Base-by-base conservation (phyloP, 2,888 invertebrate genomes). In the Fragum whitleyi region DNA sequence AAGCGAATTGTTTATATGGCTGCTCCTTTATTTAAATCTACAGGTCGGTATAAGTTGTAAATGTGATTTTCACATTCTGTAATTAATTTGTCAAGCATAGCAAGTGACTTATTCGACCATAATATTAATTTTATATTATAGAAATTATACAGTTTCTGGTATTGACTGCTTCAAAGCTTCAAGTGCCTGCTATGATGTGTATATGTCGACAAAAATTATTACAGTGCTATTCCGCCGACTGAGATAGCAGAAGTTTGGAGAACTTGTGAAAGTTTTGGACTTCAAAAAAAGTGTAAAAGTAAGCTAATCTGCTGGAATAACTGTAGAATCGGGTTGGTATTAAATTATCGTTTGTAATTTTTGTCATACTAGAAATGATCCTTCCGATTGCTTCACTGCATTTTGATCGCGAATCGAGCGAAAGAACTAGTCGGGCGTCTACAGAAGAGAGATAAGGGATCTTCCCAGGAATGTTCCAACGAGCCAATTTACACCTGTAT, bases 201-300 rank as follows among this genome's bases (percentile, higher is more conserved):
- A 26, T 57, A 26, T 42, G 42, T 26, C 65, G 65, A 42, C 65
- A 9, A 26, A 11, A 36, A 42, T 42, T 19, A 6, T 5, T 0
- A 2, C 0, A 21, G 6, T 21, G 79, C 79, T 79, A 75, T 79
- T 79, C 67, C 68, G 53, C 26, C 59, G 21, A 19, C 47, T 67
- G 51, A 65, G 79, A 75, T 75, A 72, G 72, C n/a, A 21, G 71
- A 71, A 55, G 78, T 74, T 71, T 42, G 79, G 65, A 75, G 14
- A 79, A 67, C 72, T 75, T 79, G 67, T 75, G 71, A 75, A 75
- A 79, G 57, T 78, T 78, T 28, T 9, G 47, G 69, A 76, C 2
- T 1, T 61, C 61, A 11, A n/a, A 26, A 32, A 32, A 32, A 61
- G 32, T 23, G 5, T 61, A 29, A 23, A 57, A 57, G 57, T 21